phyloP scores from a whole-genome alignment of 2,888 invertebrate species.

The Lasioglossum zephyrum region DNA sequence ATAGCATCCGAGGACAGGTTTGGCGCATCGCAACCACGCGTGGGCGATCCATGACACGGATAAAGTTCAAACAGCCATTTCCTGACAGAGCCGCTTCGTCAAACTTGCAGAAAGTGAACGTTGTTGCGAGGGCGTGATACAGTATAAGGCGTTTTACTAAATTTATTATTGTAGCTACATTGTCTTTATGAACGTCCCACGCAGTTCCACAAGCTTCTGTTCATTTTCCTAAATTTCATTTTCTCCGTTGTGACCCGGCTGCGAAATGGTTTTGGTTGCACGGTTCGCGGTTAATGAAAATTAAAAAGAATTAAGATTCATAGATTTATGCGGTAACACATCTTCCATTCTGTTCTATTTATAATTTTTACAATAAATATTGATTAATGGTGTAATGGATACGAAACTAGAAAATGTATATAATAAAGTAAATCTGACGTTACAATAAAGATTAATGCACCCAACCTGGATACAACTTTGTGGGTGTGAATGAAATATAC shows the following conservation, averaged over 20 bases:
- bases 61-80: constrained; percentile 32
- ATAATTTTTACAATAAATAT: no score
- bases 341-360: no score
- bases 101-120: background rate
- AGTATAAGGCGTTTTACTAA: background rate
- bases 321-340: no score
- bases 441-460: background rate
- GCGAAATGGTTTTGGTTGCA: background rate
- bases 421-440: background rate
- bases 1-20: constrained; percentile 21
- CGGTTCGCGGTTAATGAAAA: no score
- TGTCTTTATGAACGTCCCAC: background rate
- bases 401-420: background rate
- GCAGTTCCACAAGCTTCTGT: background rate
- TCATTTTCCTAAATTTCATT: background rate
- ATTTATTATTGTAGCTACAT: background rate
- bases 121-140: background rate
- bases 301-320: no score
- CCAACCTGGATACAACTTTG: background rate
- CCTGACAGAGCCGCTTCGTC: background rate
- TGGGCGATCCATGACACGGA: constrained; percentile 24
- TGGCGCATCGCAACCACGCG: constrained; percentile 27
- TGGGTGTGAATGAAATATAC: background rate
- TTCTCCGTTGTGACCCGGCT: background rate
- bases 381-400: background rate